These are phyloP conservation scores for Threskiornis aethiopicus DNA, from an alignment of 2,797 vertebrate genomes.

Conservation along the genomic window DNA sequence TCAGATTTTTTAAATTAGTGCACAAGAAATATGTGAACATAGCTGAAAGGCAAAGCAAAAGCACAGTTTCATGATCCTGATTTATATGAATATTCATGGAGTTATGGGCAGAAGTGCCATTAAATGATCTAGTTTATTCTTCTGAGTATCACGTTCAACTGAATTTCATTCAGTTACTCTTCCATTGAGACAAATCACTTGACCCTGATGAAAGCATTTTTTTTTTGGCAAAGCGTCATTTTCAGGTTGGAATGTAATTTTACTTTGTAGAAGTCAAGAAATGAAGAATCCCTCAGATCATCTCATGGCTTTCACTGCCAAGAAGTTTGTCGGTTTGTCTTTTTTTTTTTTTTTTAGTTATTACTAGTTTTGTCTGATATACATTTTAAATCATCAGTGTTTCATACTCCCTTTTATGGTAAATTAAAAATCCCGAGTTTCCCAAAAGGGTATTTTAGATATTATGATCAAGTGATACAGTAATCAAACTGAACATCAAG, in stretches of 20 bases:
- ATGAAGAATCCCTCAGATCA: not conserved
- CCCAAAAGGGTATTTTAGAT: not conserved
- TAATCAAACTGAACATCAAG: not conserved
- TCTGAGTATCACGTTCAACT: not conserved
- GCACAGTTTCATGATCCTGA: not conserved
- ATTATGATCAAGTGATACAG: not conserved
- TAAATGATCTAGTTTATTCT: not conserved
- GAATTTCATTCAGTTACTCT: conserved; percentile 1
- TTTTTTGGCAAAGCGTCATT: not conserved
- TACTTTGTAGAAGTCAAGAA: not conserved
- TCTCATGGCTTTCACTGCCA: not conserved
- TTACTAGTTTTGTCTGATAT: not conserved
- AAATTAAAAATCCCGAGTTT: not conserved
- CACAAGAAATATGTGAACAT: not conserved
- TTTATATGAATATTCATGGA: not conserved
- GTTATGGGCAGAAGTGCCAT: not conserved
- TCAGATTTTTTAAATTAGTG: conserved; percentile 13
- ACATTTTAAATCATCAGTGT: not conserved
- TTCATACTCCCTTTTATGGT: not conserved
- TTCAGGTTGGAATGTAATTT: not conserved
- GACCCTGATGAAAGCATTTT: not conserved
- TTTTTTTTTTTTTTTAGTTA: not conserved
- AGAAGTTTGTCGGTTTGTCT: not conserved
- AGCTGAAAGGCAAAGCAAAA: conserved; percentile 22
- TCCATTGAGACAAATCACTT: not conserved